Base-by-base conservation (phyloP, 2,888 invertebrate species). In the Lithophane ornitopus region DNA sequence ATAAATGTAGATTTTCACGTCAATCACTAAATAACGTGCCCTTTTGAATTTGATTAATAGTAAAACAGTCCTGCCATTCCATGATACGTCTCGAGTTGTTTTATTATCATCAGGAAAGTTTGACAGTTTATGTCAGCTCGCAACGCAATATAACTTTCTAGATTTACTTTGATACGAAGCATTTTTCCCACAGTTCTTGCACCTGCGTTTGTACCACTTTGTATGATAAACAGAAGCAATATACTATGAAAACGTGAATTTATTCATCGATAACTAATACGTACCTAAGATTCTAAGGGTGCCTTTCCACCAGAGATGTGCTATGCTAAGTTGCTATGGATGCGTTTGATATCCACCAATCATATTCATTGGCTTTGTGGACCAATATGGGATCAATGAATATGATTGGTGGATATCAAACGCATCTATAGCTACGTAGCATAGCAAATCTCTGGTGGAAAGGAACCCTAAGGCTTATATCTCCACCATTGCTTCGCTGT, bases 91-190 rank as follows among this genome's bases (percentile, higher is more conserved):
- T 28, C 7, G 14, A 14, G 26, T 56, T 19, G 46, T 69, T 79
- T 46, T 63, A 67, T 69, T n/a, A 59, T 58, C 26, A 8, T 62
- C 41, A 65, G 34, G 34, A 41, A 77, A 86, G 74, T 84, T 77
- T 76, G 71, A 59, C 52, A 62, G 72, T 73, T 85, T n/a, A 16
- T 49, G 16, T 76, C 44, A 8, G 44, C 12, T 66, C n/a, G 22
- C 39, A 58, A 68, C 70, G 28, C 56, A 70, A 70, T 77, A 39
- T 12, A 82, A 85, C 72, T 85, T 85, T 82, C 19, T 4, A 52
- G 52, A 54, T 41, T 46, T 26, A 70, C 54, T 65, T 70, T 56
- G 59, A 70, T 39, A 26, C 19, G n/a, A 41, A 63, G 58, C 39
- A 62, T 67, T 82, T 85, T 76, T 65, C 69, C 59, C 58, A 26